Evolutionary conservation across 2,113 vertebrate species (phyloP).

Genomic region (Boulengeromyrus knoepffleri): DNA sequence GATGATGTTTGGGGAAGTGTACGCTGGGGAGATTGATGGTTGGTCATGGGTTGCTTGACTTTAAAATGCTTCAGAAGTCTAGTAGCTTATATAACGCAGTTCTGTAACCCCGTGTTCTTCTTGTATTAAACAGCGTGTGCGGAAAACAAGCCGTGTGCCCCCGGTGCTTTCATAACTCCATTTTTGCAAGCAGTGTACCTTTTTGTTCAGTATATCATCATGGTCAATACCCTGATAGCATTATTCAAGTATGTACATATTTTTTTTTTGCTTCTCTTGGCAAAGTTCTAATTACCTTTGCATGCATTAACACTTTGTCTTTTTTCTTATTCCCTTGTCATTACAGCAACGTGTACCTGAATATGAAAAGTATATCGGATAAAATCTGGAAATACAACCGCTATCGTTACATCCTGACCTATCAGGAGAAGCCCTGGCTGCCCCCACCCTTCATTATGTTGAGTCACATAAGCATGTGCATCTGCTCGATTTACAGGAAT

Average conservation of each 20-base stretch:
- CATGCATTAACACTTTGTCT: not conserved
- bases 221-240: constrained; percentile 95
- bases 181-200: constrained; percentile 94
- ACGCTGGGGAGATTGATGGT: constrained; percentile 83
- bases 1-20: constrained; percentile 98
- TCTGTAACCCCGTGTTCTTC: not conserved
- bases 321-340: not conserved
- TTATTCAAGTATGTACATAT: constrained; percentile 84
- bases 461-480: constrained; percentile 63
- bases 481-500: constrained; percentile 61
- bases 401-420: constrained; percentile 93
- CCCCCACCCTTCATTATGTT: constrained; percentile 85
- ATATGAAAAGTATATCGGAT: constrained; percentile 81
- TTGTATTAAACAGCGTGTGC: constrained; percentile 67
- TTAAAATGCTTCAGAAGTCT: not conserved
- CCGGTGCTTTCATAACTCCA: constrained; percentile 78
- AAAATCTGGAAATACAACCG: constrained; percentile 95
- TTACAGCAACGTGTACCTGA: constrained; percentile 82
- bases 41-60: constrained; percentile 28
- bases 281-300: not conserved
- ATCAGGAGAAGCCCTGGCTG: constrained; percentile 84
- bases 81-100: constrained; percentile 8
- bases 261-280: not conserved
- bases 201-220: constrained; percentile 96
- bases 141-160: constrained; percentile 60